Base-by-base conservation (phyloP, 92 coral and sea anemone species). In the Chrysogorgia sp. region DNA sequence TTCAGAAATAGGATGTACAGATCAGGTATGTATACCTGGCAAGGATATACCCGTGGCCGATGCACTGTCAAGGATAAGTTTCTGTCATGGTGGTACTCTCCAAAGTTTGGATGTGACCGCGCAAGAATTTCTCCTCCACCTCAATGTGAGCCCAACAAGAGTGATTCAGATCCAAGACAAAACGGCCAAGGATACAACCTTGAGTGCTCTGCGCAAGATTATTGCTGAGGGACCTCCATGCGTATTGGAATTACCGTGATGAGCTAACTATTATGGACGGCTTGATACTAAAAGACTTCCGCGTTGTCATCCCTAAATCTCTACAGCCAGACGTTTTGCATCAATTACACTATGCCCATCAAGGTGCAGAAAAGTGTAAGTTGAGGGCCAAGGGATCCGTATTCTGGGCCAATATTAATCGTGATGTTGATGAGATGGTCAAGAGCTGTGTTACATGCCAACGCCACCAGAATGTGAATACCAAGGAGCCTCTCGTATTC, bases 381-480 rank as follows among this genome's bases (percentile, higher is more conserved):
- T 81, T 82, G 2, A 58, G 84, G 41, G 90, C 84, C 10, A 86
- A 77, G 64, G 87, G 90, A 25, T 86, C 90, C 8, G 84, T 82
- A 0, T 86, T 82, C 53, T 77, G 82, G 90, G 83, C 87, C 7
- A 86, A 77, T 65, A 82, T 86, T 34, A 86, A 82, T 23, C 3
- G 10, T 14, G 90, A 86, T 26, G 81, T 86, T 48, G 86, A 81
- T 0, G 63, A 81, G 9, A 31, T 75, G 71, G 82, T 76, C 10
- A 86, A 81, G 57, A 52, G 83, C 50, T 88, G 86, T 34, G 84
- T 83, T 13, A 80, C 89, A 13, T 88, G 89, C 52, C 92, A 85
- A n/a, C 86, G 70, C 60, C 62, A 89, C 59, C 90, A 86, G 68
- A 81, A 52, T 35, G 67, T 78, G 84, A 86, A 89, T 65, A 63